Evolutionary conservation across 2,113 vertebrate genomes (phyloP).

Genomic region (Brienomyrus brachyistius): DNA sequence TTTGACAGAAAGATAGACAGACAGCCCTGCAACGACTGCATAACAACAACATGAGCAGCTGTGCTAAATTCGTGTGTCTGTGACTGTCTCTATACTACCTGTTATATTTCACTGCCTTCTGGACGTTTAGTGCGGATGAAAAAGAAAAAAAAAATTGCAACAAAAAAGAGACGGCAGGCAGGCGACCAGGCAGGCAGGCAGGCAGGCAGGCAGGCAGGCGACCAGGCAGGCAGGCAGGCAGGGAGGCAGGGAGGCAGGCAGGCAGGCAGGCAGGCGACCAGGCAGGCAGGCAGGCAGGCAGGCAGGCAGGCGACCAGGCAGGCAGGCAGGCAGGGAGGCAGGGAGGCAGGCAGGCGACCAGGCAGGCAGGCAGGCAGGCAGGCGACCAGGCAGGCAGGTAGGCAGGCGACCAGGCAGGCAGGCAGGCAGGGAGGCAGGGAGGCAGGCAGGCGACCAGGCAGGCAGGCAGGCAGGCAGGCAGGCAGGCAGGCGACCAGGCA

Average conservation of each 20-base stretch:
- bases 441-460: no score
- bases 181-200: background rate
- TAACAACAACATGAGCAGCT: background rate
- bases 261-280: background rate
- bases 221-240: background rate
- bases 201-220: no score
- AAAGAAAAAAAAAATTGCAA: background rate
- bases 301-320: no score
- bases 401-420: no score
- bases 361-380: background rate
- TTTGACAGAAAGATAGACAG: background rate
- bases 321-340: background rate
- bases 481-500: no score
- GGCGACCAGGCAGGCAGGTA: no score
- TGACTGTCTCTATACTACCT: background rate
- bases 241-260: background rate
- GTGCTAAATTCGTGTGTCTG: background rate
- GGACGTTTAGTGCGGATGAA: background rate
- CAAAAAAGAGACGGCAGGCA: background rate
- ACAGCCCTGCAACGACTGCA: background rate
- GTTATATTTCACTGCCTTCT: conserved; percentile 3
- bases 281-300: background rate
- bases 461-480: background rate
- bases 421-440: background rate
- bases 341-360: no score